A percentile compares a stretch with the other conserved stretches of the same genome.
phyloP scores from a whole-genome alignment of 2,797 vertebrate genomes.

The Mormyrops boulengeri region DNA sequence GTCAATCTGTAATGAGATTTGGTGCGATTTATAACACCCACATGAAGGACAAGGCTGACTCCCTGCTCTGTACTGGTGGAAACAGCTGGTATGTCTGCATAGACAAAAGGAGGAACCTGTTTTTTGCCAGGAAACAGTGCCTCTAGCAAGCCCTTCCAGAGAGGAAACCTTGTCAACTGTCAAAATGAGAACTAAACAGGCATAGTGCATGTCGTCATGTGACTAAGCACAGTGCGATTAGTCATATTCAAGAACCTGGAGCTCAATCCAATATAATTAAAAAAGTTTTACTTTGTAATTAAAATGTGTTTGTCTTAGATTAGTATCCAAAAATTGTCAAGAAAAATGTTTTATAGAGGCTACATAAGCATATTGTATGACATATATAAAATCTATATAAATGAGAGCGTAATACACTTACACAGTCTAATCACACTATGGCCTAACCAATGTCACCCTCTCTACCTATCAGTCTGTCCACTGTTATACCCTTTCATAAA shows the following conservation, averaged over 20 bases:
- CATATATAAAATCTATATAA: neutral
- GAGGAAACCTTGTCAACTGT: neutral
- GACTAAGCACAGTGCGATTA: neutral
- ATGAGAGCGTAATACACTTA: neutral
- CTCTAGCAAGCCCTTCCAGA: neutral
- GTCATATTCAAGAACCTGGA: neutral
- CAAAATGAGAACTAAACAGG: neutral
- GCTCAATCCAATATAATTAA: neutral
- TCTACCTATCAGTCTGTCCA: neutral
- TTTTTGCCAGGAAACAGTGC: neutral
- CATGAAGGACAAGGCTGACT: slow-evolving; percentile 6
- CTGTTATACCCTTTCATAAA: neutral
- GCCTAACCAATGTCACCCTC: neutral
- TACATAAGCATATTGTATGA: neutral
- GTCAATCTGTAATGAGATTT: slow-evolving; percentile 30
- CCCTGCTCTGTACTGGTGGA: slow-evolving; percentile 30
- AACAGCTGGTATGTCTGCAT: slow-evolving; percentile 25
- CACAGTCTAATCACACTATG: neutral
- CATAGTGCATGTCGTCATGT: neutral
- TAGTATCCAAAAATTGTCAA: neutral
- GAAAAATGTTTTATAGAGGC: neutral
- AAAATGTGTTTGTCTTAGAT: neutral
- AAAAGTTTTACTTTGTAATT: neutral
- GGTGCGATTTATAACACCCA: slow-evolving; percentile 33
- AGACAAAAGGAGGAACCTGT: neutral